Base-by-base conservation (phyloP, 2,888 invertebrate genomes). In the Cyclophora punctaria region DNA sequence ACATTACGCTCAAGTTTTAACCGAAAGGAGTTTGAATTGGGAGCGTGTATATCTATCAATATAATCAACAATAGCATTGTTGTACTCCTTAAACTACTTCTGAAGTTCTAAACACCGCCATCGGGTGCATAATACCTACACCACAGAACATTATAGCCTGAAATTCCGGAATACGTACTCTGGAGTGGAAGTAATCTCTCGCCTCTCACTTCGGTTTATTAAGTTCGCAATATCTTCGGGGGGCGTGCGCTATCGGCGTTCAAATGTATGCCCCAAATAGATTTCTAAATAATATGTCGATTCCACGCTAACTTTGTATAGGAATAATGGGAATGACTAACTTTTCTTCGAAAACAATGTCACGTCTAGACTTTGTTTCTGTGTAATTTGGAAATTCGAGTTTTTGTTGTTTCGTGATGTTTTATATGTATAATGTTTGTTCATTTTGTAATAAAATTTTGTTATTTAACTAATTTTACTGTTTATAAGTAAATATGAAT, bases 171-270 rank as follows among this genome's bases (percentile, higher is more conserved):
- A 34, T 62, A 62, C 64, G 69, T 76, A 74, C 71, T 68, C 64
- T 72, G 66, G 64, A 77, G 74, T 75, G 77, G 71, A 79, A 79
- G 73, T 77, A 75, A 77, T 75, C 71, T 66, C 55, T 67, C 56
- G 61, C 66, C 61, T 59, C 72, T 67, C 63, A 62, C 59, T 71
- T 67, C 69, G 68, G 76, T 78, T 80, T 80, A 80, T 80, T 80
- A 77, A 73, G 73, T 75, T 77, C 67, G 73, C 78, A 81, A 79
- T 81, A 83, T 73, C 69, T 70, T 62, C 61, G 62, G 53, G 60
- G 54, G 60, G 62, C 59, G 58, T 7, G 48, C 47, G 45, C 48
- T 34, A 45, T 44, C 34, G 61, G 60, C 48, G 60, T 50, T 48
- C 58, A 37, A 57, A 56, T 65, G 66, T 63, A 64, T 58, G 63